phyloP scores from a whole-genome alignment of 1,140 invertebrate species.

The Bombus pascuorum region DNA sequence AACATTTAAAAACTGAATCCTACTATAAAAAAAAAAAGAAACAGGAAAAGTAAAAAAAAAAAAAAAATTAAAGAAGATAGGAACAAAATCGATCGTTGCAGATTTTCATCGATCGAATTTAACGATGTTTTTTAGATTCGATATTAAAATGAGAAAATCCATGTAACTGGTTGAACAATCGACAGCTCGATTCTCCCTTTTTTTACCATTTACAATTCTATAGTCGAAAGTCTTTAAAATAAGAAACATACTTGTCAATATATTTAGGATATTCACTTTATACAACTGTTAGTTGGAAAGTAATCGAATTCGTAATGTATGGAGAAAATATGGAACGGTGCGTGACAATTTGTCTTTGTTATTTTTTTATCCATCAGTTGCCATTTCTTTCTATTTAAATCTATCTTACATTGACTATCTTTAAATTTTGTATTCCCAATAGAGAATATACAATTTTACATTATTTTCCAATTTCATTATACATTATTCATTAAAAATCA shows the following conservation, averaged over 20 bases:
- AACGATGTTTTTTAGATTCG: neutral
- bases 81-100: conserved; percentile 4
- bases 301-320: neutral
- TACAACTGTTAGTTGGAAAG: neutral
- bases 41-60: neutral
- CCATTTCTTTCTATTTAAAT: neutral
- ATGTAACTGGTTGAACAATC: conserved; percentile 25
- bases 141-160: conserved; percentile 14
- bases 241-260: neutral
- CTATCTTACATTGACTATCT: neutral
- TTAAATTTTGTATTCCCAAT: neutral
- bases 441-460: neutral
- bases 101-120: conserved; percentile 10
- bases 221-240: neutral
- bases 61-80: neutral
- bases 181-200: conserved; percentile 19
- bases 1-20: neutral
- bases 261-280: neutral
- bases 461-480: neutral
- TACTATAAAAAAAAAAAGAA: neutral
- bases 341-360: neutral
- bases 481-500: neutral
- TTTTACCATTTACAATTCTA: neutral
- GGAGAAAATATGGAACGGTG: neutral
- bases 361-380: neutral